A percentile compares a stretch with the other conserved stretches of the same genome.
Evolutionary conservation across 2,113 vertebrate species (phyloP).

Genomic region (Dolichallabes microphthalmus): DNA sequence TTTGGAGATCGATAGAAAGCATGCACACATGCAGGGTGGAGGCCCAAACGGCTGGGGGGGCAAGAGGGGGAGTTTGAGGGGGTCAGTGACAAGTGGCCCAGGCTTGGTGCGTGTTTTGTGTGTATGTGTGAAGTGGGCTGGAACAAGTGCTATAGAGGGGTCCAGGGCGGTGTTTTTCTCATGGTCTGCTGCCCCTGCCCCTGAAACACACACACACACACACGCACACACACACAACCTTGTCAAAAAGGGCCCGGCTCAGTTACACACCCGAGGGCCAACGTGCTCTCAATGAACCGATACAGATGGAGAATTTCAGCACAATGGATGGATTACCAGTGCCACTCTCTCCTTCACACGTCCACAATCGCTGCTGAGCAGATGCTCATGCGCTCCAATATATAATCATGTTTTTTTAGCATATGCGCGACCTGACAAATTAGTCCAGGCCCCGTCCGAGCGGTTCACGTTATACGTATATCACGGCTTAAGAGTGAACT

Average conservation of each 20-base stretch:
- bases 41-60: constrained; percentile 65
- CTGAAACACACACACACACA: constrained; percentile 36
- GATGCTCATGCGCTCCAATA: constrained; percentile 32
- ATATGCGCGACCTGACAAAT: constrained; percentile 22
- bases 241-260: constrained; percentile 76
- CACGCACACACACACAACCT: constrained; percentile 50
- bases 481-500: background rate
- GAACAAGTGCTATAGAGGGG: constrained; percentile 74
- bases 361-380: constrained; percentile 24
- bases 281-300: constrained; percentile 77
- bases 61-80: constrained; percentile 57
- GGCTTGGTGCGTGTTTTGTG: constrained; percentile 51
- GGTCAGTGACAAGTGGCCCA: constrained; percentile 80
- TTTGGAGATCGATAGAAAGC: background rate
- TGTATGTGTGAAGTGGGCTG: constrained; percentile 71
- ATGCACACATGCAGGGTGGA: constrained; percentile 23
- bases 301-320: constrained; percentile 79
- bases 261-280: constrained; percentile 79
- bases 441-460: constrained; percentile 2
- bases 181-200: constrained; percentile 70
- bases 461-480: background rate
- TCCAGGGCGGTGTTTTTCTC: constrained; percentile 75
- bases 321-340: constrained; percentile 79
- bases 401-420: constrained; percentile 18
- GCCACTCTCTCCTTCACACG: constrained; percentile 56